Conservation (phyloP, 2,797 vertebrate genomes). For the Pteronotus mesoamericanus region DNA sequence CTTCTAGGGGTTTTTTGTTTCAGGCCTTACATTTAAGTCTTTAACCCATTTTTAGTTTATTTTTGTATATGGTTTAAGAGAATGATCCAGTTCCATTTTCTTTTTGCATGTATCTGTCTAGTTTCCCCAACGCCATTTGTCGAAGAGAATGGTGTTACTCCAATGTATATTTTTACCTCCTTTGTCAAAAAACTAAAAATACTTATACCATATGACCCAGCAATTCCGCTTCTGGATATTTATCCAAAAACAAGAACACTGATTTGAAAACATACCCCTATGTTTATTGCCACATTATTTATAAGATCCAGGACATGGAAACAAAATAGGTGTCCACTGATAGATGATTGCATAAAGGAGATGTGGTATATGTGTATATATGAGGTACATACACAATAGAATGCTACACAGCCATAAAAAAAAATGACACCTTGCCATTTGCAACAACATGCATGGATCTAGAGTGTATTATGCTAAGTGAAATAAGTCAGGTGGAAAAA, state of each 20-base stretch:
- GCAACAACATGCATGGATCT: not conserved
- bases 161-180: not conserved
- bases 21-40: not conserved
- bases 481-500: not conserved
- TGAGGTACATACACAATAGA: not conserved
- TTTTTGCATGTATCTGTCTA: not conserved
- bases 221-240: not conserved
- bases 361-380: not conserved
- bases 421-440: not conserved
- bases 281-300: not conserved
- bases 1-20: not conserved
- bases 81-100: not conserved
- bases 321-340: not conserved
- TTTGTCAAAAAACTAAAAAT: not conserved
- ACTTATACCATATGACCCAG: not conserved
- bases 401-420: not conserved
- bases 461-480: not conserved
- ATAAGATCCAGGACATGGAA: not conserved
- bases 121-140: not conserved
- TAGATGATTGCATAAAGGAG: not conserved
- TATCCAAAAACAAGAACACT: not conserved
- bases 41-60: not conserved
- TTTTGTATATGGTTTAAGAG: not conserved
- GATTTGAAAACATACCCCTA: not conserved
- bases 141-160: not conserved